Conservation (phyloP, 2,113 vertebrate genomes). For the Callionymus lyra region DNA sequence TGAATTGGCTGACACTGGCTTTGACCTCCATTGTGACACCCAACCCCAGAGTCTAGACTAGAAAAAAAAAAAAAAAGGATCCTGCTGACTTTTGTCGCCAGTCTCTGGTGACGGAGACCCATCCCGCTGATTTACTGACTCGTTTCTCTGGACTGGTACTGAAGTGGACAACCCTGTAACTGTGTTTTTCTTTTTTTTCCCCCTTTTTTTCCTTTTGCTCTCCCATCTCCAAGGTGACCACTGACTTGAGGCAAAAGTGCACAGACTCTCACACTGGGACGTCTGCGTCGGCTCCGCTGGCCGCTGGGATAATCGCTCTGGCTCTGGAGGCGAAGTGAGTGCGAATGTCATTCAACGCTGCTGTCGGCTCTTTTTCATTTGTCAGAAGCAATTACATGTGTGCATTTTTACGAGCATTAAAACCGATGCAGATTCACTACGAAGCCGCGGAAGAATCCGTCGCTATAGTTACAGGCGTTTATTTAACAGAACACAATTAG, state of each 20-base stretch:
- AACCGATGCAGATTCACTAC: no score
- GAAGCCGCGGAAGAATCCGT: no score
- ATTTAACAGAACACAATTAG: no score
- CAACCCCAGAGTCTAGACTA: no score
- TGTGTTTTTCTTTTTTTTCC: conserved; percentile 3
- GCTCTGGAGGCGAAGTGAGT: conserved; percentile 69
- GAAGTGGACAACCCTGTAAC: conserved; percentile 15
- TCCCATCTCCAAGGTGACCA: conserved; percentile 60
- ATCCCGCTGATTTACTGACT: no score
- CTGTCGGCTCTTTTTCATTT: no score
- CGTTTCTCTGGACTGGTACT: background rate
- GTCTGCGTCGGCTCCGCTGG: conserved; percentile 64
- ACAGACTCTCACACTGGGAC: conserved; percentile 69
- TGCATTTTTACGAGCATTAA: no score
- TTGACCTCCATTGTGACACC: conserved; percentile 14
- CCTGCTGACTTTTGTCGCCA: no score
- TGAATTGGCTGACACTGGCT: conserved; percentile 34
- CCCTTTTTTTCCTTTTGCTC: background rate
- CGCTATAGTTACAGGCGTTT: no score
- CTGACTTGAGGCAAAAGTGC: conserved; percentile 67
- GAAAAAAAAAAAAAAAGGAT: no score
- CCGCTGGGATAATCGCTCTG: conserved; percentile 66
- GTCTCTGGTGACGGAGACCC: no score
- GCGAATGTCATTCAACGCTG: background rate
- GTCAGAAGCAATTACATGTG: no score